A percentile compares a stretch with the other conserved stretches of the same genome.
These are phyloP conservation scores for Noctilio leporinus DNA, from an alignment of 2,113 vertebrate species.

Conservation along the genomic window DNA sequence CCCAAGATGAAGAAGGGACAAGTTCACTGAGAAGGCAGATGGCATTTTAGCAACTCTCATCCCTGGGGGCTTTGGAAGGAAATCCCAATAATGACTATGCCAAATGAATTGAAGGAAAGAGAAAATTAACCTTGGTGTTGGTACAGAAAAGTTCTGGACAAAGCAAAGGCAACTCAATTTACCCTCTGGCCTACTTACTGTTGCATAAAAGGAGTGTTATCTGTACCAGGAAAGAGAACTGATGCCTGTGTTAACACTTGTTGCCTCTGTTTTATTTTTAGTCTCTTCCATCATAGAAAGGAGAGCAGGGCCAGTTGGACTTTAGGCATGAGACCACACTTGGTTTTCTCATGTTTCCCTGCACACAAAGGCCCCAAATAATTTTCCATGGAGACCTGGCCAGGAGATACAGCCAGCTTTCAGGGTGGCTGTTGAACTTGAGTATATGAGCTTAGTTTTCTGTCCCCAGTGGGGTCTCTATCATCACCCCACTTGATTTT, in stretches of 20 bases:
- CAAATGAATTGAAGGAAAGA: not conserved
- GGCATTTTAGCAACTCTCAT: not conserved
- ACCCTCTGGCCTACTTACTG: conserved; percentile 41
- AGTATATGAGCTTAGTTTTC: not conserved
- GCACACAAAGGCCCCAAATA: not conserved
- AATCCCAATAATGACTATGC: not conserved
- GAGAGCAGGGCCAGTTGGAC: conserved; percentile 4
- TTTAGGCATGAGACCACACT: not conserved
- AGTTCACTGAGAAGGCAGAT: not conserved
- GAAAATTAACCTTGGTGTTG: not conserved
- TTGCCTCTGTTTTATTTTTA: conserved; percentile 47
- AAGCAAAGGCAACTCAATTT: conserved; percentile 42
- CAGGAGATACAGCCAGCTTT: not conserved
- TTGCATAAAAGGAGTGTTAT: not conserved
- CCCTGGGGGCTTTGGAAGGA: no score
- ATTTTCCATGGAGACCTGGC: not conserved
- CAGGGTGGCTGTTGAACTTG: not conserved
- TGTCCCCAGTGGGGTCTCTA: not conserved
- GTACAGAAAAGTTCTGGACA: not conserved
- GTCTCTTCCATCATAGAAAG: conserved; percentile 26
- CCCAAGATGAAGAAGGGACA: not conserved
- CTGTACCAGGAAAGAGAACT: conserved; percentile 13
- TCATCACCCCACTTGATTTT: not conserved
- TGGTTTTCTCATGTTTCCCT: conserved; percentile 45
- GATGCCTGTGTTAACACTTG: conserved; percentile 6